Evolutionary conservation across 1,140 invertebrate species (phyloP).

Genomic region (Trichogramma pretiosum): DNA sequence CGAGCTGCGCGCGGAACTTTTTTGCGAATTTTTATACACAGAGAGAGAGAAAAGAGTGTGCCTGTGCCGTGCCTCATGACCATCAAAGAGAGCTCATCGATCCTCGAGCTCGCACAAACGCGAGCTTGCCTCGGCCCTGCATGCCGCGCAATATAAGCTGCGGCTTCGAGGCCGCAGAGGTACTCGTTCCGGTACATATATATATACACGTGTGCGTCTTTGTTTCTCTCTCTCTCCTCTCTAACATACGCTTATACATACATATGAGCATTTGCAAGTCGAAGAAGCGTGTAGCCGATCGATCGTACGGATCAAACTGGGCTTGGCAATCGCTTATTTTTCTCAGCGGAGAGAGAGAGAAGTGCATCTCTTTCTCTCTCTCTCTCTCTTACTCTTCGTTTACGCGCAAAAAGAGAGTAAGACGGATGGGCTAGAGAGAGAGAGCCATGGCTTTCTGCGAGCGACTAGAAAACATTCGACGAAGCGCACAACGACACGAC

Average conservation of each 20-base stretch:
- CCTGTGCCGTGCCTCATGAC: no score
- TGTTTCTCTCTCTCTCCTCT: conserved; percentile 5
- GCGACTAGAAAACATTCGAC: neutral
- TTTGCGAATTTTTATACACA: no score
- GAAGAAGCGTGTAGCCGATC: conserved; percentile 33
- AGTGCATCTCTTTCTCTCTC: neutral
- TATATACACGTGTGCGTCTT: conserved; percentile 19
- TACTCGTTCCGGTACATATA: no score
- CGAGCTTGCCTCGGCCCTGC: neutral
- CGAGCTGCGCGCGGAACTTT: neutral
- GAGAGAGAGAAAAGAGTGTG: no score
- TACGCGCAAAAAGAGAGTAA: neutral
- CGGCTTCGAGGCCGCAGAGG: no score
- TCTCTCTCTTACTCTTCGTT: neutral
- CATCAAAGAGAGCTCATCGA: no score
- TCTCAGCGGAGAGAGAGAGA: conserved; percentile 17
- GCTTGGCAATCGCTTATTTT: conserved; percentile 30
- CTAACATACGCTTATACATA: conserved; percentile 18
- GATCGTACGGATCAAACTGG: conserved; percentile 24
- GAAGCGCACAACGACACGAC: neutral
- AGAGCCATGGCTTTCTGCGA: neutral
- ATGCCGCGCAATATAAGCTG: no score
- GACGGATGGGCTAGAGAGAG: neutral
- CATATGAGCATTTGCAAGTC: conserved; percentile 26
- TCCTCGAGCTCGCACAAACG: no score